These are phyloP conservation scores for Acrobasis consociella DNA, from an alignment of 2,888 invertebrate species.

Conservation along the genomic window DNA sequence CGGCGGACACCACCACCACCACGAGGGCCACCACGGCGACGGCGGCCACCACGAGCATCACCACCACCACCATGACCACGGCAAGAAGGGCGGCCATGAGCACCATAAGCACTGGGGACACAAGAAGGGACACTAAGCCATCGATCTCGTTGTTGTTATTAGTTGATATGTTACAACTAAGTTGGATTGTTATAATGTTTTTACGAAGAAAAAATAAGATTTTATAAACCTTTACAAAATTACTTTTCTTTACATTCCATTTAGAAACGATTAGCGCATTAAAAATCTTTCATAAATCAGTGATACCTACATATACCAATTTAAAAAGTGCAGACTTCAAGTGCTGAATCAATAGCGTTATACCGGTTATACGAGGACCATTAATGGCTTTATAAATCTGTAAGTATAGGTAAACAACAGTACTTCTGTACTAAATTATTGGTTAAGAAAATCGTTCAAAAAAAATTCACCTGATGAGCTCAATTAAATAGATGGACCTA, in stretches of 20 bases:
- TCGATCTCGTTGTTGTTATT: conserved; percentile 49
- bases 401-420: no score
- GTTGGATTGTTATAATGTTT: conserved; percentile 54
- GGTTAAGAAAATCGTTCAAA: no score
- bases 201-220: conserved; percentile 42
- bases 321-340: no score
- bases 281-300: no score
- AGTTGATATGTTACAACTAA: conserved; percentile 54
- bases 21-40: conserved; percentile 89
- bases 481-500: no score
- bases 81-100: conserved; percentile 90
- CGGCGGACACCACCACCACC: conserved; percentile 89
- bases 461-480: no score
- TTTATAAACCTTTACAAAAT: conserved; percentile 31
- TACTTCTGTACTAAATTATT: no score
- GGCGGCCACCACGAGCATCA: conserved; percentile 90
- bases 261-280: no score
- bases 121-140: conserved; percentile 74
- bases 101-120: conserved; percentile 91
- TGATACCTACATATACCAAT: no score
- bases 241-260: neutral
- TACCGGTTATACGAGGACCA: no score
- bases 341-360: no score
- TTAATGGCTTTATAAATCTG: no score
- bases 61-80: conserved; percentile 87